phyloP scores from a whole-genome alignment of 1,140 invertebrate species.

The Bombus difficillimus region DNA sequence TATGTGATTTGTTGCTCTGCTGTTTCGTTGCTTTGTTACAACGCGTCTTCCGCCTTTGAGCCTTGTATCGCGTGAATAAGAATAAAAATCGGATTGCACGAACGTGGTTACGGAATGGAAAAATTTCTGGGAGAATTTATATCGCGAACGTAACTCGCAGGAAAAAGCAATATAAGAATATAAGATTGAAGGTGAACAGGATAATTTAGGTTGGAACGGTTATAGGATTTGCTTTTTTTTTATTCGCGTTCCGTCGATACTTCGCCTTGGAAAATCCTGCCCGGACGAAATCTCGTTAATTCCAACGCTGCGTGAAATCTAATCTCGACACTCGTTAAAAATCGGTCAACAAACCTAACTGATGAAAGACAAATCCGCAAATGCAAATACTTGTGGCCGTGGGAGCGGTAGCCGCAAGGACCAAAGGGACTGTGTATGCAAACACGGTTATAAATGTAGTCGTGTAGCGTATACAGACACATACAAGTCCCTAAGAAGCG shows the following conservation, averaged over 20 bases:
- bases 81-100: background rate
- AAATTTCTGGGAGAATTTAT: background rate
- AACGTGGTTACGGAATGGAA: background rate
- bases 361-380: background rate
- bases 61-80: background rate
- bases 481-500: background rate
- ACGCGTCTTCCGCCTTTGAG: background rate
- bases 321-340: slow-evolving; percentile 9
- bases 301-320: background rate
- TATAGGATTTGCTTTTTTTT: background rate
- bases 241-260: background rate
- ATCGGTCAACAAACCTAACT: background rate
- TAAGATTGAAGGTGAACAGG: background rate
- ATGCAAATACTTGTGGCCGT: slow-evolving; percentile 16
- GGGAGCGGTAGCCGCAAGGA: background rate
- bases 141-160: background rate
- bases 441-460: background rate
- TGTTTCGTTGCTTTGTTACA: background rate
- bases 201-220: background rate
- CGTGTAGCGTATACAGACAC: background rate
- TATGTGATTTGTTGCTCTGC: background rate
- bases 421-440: background rate
- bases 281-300: background rate
- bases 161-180: background rate
- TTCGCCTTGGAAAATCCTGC: background rate